Base-by-base conservation (phyloP, 1,140 invertebrate genomes). In the Cataglyphis hispanica region DNA sequence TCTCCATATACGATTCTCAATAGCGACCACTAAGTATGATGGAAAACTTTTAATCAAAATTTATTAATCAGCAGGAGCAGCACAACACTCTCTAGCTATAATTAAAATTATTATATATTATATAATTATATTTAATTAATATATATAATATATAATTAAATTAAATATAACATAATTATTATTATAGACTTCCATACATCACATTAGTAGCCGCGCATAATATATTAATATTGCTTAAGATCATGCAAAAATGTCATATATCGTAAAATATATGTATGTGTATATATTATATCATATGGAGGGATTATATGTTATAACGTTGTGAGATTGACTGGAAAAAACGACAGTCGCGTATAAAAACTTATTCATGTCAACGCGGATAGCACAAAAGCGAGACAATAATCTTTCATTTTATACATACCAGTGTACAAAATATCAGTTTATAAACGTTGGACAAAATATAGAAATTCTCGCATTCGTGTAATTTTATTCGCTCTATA, bases 171-270 rank as follows among this genome's bases (percentile, higher is more conserved):
- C 25, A 22, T 56, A 19, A 22, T 43, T 6, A 8, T 50, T 67
- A 56, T 87, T 31, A 56, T 67, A 1, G 7, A 43, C 34, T 83
- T 83, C 37, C 64, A 72, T 61, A 58, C 72, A 80, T 86, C 88
- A 86, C 88, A 86, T 16, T 87, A 84, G 61, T 67, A 85, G 61
- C 86, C 86, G 75, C 86, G 78, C 50, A 84, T 90, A 92, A 92
- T 92, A 91, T 93, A 93, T 93, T 92, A 93, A 91, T 92, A 94
- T 93, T 92, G 91, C 91, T 92, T 87, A 91, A 91, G 85, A 85
- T 93, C 92, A 92, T 93, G 91, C 92, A 91, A 93, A 93, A 92
- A 91, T 91, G 87, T 88, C 86, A 87, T 91, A 91, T 85, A 83
- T 88, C 87, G 89, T 92, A 92, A 91, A 92, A 92, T 93, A 93